Evolutionary conservation across 1,140 invertebrate genomes (phyloP).

Genomic region (Xylocopa sonorina): DNA sequence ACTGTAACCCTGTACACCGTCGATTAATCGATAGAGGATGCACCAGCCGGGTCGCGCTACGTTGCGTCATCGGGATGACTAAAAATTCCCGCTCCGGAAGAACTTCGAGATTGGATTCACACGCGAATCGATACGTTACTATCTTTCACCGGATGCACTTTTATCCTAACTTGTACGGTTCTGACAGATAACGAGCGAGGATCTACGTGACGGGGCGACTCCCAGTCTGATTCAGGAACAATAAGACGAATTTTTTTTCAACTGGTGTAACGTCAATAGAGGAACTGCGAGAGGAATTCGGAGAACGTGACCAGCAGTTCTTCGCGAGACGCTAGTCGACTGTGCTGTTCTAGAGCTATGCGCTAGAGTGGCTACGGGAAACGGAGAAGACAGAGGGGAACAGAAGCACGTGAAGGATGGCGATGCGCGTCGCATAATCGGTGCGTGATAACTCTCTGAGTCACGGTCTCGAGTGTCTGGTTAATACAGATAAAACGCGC

Average conservation of each 20-base stretch:
- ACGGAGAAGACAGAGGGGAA: not conserved
- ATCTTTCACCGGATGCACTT: not conserved
- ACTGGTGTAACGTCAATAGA: too few species aligned
- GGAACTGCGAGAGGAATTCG: not conserved
- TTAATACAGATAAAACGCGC: not conserved
- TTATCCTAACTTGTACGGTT: not conserved
- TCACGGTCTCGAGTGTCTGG: not conserved
- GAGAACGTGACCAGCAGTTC: not conserved
- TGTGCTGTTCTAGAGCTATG: not conserved
- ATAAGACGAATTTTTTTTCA: not conserved
- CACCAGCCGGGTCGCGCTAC: not conserved
- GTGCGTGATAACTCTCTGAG: constrained; percentile 24
- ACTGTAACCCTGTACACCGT: not conserved
- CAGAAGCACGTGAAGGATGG: not conserved
- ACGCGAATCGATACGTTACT: not conserved
- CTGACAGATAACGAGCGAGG: not conserved
- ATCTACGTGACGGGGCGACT: not conserved
- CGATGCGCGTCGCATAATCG: constrained; percentile 10
- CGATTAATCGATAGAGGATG: constrained; percentile 22
- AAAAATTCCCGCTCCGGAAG: not conserved
- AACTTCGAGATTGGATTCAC: not conserved
- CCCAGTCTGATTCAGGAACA: not conserved
- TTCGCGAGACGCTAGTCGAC: not conserved
- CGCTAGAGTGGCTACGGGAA: too few species aligned
- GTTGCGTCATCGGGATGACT: not conserved